A percentile compares a stretch with the other conserved stretches of the same genome.
Conservation (phyloP, 2,797 vertebrate genomes). For the Sebastolobus altivelis region DNA sequence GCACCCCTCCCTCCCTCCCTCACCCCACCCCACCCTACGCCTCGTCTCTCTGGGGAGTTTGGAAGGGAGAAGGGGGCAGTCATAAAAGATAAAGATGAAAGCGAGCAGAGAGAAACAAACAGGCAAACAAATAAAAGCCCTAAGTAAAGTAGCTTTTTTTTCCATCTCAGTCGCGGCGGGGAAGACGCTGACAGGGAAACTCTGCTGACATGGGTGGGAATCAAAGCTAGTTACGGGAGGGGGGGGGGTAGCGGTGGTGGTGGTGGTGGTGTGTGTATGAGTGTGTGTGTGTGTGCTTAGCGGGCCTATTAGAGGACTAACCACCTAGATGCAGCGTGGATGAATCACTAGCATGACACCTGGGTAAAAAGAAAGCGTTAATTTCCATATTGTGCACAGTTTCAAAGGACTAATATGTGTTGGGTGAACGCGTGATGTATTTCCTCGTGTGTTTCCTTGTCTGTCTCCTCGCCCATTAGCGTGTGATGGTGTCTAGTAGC, state of each 20-base stretch:
- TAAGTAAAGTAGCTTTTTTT: conserved; percentile 84
- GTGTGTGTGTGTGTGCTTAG: conserved; percentile 47
- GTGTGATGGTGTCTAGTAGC: conserved; percentile 58
- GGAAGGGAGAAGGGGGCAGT: conserved; percentile 79
- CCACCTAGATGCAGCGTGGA: conserved; percentile 48
- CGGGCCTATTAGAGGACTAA: conserved; percentile 68
- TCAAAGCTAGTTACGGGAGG: conserved; percentile 66
- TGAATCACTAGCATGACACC: conserved; percentile 58
- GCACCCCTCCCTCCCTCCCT: conserved; percentile 13
- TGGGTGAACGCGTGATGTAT: conserved; percentile 54
- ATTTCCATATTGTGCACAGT: conserved; percentile 57
- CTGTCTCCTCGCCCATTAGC: conserved; percentile 65
- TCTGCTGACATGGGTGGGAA: conserved; percentile 74
- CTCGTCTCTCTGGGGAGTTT: conserved; percentile 77
- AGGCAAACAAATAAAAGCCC: conserved; percentile 85
- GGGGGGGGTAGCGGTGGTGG: conserved; percentile 10
- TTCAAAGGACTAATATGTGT: conserved; percentile 48
- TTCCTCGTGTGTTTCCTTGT: conserved; percentile 59
- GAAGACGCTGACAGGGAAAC: conserved; percentile 73
- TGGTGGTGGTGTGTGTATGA: conserved; percentile 9
- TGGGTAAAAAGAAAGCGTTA: conserved; percentile 34
- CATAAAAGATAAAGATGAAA: conserved; percentile 88
- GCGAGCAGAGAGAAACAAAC: conserved; percentile 82
- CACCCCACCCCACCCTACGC: conserved; percentile 33
- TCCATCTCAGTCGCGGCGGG: conserved; percentile 75